A percentile compares a stretch with the other conserved stretches of the same genome.
Conservation (phyloP, 2,888 invertebrate genomes). For the Ormyrus thymus region DNA sequence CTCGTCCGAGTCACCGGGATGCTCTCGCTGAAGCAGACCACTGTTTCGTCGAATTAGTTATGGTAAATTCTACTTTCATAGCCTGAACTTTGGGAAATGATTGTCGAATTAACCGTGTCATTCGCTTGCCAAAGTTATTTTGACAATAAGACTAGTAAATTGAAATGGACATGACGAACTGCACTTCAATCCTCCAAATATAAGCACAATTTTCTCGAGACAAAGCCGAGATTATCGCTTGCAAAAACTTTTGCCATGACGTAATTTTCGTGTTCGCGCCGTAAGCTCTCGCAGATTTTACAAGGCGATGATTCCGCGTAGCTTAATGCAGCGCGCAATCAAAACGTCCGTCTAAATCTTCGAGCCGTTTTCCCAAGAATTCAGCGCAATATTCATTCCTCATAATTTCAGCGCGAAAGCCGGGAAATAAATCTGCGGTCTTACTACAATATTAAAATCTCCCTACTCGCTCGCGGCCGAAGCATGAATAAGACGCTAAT, state of each 20-base stretch:
- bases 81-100: too few species aligned
- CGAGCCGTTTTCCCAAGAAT: not conserved
- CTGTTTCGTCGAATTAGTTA: too few species aligned
- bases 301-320: not conserved
- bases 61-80: too few species aligned
- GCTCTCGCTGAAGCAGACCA: too few species aligned
- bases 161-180: too few species aligned
- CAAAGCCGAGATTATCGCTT: constrained; percentile 22
- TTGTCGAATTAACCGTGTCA: too few species aligned
- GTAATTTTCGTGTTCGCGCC: not conserved
- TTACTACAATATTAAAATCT: not conserved
- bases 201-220: not conserved
- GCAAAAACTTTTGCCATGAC: constrained; percentile 11
- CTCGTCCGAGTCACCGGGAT: too few species aligned
- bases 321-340: too few species aligned
- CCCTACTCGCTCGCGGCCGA: not conserved
- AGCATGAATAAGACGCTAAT: constrained; percentile 2
- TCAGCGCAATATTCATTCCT: not conserved
- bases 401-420: not conserved
- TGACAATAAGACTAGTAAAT: too few species aligned
- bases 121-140: too few species aligned
- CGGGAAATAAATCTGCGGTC: too few species aligned
- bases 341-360: not conserved
- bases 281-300: not conserved
- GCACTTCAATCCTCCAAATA: too few species aligned